Evolutionary conservation across 2,797 vertebrate genomes (phyloP), one percentile per base, ranked within the genome.

Genomic region (Jordanella pulchra): DNA sequence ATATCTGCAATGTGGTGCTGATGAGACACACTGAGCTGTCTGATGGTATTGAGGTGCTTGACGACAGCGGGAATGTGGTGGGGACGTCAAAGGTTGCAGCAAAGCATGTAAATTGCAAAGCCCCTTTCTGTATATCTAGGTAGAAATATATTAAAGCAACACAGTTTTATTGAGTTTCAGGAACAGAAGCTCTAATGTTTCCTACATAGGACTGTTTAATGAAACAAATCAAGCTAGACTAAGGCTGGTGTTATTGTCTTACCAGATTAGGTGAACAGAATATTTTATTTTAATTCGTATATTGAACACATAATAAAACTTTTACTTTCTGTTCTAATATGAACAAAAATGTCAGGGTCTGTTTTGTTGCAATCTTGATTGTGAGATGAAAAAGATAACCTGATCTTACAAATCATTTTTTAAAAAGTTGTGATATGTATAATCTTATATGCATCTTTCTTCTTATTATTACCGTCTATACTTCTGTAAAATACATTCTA

Each of bases 1-100:
- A 97, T 60, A 93, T 99, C 89, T 98, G 97, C 85, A 98, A 98
- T 1, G 96, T 97, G 86, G 94, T 98, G 80, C 94, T 99, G 83
- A 98, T 98, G 97, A 94, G 96, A 69, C 95, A 96, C 82, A 93
- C 92, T 0, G 97, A 99, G 90, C 94, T 98, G 88, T 93, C 95
- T 30, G 96, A 97, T 72, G 96, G 97, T 14, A 96, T 98, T 27
- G 93, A 92, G 0, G 96, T 98, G 53, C 73, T 97, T 70, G 96
- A 98, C 70, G 74, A 65, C 45, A 87, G 92, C 0, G 96, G 96
- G 32, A 95, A 95, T 70, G 90, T 96, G 14, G 95, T 98, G 4
- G 97, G 96, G 58, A 96, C 96, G 0, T 99, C 97, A 15, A 95
- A 85, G 87, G 92, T 97, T 0, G 97, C 97, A 76, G 97, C 96